A percentile compares a stretch with the other conserved stretches of the same genome.
These are phyloP conservation scores for Diadophis punctatus DNA, from an alignment of 2,113 vertebrate species.

Conservation along the genomic window DNA sequence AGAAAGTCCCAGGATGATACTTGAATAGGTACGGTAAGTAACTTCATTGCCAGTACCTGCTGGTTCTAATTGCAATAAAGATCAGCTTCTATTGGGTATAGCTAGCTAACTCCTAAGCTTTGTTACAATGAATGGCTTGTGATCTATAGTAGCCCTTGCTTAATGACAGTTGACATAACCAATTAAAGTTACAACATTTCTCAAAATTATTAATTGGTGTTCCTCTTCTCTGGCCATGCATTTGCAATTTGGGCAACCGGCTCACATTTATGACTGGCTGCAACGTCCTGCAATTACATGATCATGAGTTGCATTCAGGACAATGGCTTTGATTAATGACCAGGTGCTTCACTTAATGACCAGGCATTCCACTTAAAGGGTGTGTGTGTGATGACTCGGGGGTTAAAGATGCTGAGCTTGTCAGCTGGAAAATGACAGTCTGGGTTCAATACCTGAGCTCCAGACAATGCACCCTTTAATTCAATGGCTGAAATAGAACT, in stretches of 20 bases:
- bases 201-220: not conserved
- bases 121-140: not conserved
- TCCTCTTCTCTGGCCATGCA: not conserved
- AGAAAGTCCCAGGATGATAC: not conserved
- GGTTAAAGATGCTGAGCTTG: not conserved
- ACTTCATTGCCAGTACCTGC: not conserved
- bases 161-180: not conserved
- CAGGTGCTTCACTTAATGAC: not conserved
- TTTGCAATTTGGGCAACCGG: not conserved
- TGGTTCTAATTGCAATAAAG: not conserved
- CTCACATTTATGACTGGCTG: not conserved
- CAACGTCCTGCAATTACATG: not conserved
- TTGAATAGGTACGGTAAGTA: not conserved
- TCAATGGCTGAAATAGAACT: not conserved
- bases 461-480: not conserved
- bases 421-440: not conserved
- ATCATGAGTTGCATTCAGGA: not conserved
- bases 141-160: not conserved
- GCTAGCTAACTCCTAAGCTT: not conserved
- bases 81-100: not conserved
- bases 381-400: too few relatives aligned
- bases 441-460: not conserved
- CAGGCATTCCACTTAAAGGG: not conserved
- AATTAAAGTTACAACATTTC: not conserved
- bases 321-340: not conserved